A percentile compares a stretch with the other conserved stretches of the same genome.
Conservation (phyloP, 2,113 vertebrate species). For the Lampris incognitus region DNA sequence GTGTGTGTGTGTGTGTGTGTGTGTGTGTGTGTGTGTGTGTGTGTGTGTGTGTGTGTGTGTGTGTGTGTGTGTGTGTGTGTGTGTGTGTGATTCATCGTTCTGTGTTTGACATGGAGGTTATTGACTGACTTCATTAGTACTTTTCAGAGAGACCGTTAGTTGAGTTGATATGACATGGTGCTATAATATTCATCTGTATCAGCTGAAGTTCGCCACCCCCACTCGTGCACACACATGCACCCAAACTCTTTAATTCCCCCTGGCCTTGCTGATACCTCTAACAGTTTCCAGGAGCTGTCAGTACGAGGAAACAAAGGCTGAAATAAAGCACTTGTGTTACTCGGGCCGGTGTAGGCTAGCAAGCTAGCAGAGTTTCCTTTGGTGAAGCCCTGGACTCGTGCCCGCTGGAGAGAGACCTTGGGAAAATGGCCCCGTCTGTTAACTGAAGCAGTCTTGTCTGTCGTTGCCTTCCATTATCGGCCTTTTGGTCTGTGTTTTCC, state of each 20-base stretch:
- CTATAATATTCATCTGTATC: conserved; percentile 22
- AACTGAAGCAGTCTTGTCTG: conserved; percentile 11
- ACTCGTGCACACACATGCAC: conserved; percentile 15
- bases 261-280: conserved; percentile 45
- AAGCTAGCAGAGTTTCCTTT: conserved; percentile 20
- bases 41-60: not conserved
- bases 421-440: conserved; percentile 28
- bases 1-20: not conserved
- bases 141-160: conserved; percentile 17
- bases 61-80: not conserved
- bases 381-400: conserved; percentile 19
- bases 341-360: conserved; percentile 30
- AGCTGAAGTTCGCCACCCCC: conserved; percentile 32
- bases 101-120: conserved; percentile 1
- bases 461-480: conserved; percentile 27
- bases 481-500: conserved; percentile 8
- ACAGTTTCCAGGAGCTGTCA: conserved; percentile 71
- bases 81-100: conserved; percentile 9
- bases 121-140: conserved; percentile 18
- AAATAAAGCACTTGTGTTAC: conserved; percentile 53
- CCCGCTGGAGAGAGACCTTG: conserved; percentile 27
- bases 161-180: conserved; percentile 34
- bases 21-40: not conserved
- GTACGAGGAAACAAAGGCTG: conserved; percentile 61
- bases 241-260: not conserved